These are phyloP conservation scores for Scolopax bukidnonensis DNA, from an alignment of 2,797 vertebrate species.

Conservation along the genomic window DNA sequence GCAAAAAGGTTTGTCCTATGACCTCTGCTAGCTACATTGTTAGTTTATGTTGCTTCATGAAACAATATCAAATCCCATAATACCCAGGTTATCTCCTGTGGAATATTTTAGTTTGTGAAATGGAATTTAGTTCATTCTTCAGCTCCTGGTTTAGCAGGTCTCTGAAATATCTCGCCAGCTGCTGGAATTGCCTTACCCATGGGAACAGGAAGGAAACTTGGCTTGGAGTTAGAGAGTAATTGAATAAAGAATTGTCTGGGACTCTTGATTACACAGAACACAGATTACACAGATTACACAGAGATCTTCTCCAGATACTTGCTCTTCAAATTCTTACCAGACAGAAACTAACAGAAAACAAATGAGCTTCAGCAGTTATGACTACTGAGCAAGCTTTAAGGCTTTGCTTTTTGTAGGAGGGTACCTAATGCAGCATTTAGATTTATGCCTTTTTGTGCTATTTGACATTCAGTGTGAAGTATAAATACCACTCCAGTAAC, in stretches of 20 bases:
- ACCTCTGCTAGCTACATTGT: not conserved
- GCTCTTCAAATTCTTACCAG: not conserved
- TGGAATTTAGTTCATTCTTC: not conserved
- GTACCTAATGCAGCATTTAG: accelerated
- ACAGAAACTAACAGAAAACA: not conserved
- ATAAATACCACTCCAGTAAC: not conserved
- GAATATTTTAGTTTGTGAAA: not conserved
- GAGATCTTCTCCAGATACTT: not conserved
- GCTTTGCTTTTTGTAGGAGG: not conserved
- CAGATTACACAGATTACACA: no score
- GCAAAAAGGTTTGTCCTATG: not conserved
- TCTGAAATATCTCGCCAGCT: not conserved
- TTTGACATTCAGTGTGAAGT: not conserved
- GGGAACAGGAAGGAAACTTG: not conserved
- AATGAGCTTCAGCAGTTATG: not conserved
- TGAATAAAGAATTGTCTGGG: not conserved
- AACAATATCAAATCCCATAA: not conserved
- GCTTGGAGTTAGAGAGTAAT: not conserved
- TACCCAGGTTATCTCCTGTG: not conserved
- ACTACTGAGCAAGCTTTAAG: not conserved
- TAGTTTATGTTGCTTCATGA: not conserved
- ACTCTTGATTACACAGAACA: not conserved
- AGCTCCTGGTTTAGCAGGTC: not conserved
- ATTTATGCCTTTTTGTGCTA: not conserved
- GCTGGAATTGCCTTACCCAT: not conserved